Conservation (phyloP, 2,113 vertebrate species). For the Bos indicus region DNA sequence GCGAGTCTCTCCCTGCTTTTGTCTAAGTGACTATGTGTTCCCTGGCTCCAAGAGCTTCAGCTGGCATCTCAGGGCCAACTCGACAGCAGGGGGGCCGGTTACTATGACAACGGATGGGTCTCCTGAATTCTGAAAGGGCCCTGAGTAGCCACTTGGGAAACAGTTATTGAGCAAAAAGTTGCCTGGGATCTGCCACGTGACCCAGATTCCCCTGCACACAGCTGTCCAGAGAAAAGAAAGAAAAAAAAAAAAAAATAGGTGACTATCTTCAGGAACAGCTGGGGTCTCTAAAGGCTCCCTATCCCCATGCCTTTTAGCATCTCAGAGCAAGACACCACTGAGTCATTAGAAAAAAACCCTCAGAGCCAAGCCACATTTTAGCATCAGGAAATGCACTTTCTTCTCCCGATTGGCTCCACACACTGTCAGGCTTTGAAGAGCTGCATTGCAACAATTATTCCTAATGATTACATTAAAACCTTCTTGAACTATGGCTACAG, state of each 20-base stretch:
- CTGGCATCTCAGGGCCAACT: slow-evolving; percentile 61
- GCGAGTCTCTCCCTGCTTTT: slow-evolving; percentile 30
- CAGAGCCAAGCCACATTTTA: background rate
- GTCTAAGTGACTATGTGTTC: slow-evolving; percentile 51
- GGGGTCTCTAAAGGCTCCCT: background rate
- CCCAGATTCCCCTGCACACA: background rate
- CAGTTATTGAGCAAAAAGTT: slow-evolving; percentile 62
- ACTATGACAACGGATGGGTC: slow-evolving; percentile 68
- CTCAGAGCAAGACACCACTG: background rate
- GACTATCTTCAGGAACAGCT: background rate
- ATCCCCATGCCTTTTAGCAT: background rate
- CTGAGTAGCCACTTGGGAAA: slow-evolving; percentile 64
- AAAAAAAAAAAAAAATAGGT: background rate
- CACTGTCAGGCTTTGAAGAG: background rate
- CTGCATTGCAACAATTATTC: background rate
- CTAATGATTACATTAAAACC: background rate
- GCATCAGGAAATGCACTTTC: background rate
- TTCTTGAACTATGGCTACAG: background rate
- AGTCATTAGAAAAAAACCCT: background rate
- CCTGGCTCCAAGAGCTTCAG: slow-evolving; percentile 49
- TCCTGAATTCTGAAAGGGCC: slow-evolving; percentile 59
- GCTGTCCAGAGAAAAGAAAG: background rate
- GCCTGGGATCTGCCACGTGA: slow-evolving; percentile 1
- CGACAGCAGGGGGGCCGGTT: slow-evolving; percentile 66
- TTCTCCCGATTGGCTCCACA: background rate